phyloP scores from a whole-genome alignment of 2,888 invertebrate species.

The Criorhina ranunculi region DNA sequence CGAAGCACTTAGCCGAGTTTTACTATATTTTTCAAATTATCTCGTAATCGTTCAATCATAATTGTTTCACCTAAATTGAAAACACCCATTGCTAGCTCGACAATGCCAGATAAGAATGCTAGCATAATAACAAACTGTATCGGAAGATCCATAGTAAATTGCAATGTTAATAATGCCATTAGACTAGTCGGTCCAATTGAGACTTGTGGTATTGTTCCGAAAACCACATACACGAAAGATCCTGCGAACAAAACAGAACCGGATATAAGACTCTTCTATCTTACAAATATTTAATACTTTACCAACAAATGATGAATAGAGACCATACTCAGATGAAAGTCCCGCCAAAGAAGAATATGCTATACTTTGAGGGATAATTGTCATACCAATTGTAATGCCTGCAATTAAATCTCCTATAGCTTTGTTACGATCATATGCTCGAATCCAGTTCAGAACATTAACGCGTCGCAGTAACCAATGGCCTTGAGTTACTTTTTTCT shows the following conservation, averaged over 20 bases:
- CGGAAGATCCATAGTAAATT: slow-evolving; percentile 89
- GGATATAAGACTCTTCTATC: neutral
- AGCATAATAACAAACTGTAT: slow-evolving; percentile 90
- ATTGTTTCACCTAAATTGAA: slow-evolving; percentile 92
- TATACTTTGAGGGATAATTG: slow-evolving; percentile 96
- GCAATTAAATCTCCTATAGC: slow-evolving; percentile 93
- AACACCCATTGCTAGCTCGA: slow-evolving; percentile 92
- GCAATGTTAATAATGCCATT: slow-evolving; percentile 93
- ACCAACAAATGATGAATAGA: slow-evolving; percentile 96
- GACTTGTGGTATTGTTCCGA: slow-evolving; percentile 94
- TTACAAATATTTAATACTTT: slow-evolving; percentile 65
- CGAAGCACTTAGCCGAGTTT: no score
- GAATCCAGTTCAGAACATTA: slow-evolving; percentile 88
- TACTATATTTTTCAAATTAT: no score
- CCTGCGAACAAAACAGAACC: slow-evolving; percentile 83
- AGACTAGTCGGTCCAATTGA: slow-evolving; percentile 97
- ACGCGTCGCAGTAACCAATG: slow-evolving; percentile 83
- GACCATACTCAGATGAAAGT: slow-evolving; percentile 94
- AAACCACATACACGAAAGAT: slow-evolving; percentile 93
- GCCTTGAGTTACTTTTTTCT: neutral
- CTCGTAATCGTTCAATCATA: no score
- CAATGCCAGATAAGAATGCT: slow-evolving; percentile 90
- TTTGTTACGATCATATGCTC: slow-evolving; percentile 88
- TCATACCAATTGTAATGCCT: slow-evolving; percentile 94
- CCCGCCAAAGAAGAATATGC: slow-evolving; percentile 95